phyloP scores from a whole-genome alignment of 1,140 invertebrate species.

The Vanessa atalanta region DNA sequence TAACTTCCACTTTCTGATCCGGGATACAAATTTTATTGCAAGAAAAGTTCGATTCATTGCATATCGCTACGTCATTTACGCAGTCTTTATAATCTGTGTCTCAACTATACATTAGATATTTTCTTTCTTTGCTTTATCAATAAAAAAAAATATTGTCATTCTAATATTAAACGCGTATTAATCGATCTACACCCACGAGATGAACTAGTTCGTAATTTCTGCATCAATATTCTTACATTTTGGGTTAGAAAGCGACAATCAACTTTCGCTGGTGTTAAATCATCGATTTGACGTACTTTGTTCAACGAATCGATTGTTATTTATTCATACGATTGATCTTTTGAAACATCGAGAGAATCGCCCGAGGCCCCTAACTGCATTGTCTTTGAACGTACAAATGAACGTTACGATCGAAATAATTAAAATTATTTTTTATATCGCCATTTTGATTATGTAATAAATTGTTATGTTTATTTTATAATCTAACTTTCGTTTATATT shows the following conservation, averaged over 20 bases:
- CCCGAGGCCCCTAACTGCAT: background rate
- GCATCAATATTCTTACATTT: slow-evolving; percentile 44
- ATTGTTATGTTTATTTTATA: slow-evolving; percentile 3
- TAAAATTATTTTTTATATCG: background rate
- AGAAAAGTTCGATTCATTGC: too few relatives aligned
- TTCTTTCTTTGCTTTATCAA: background rate
- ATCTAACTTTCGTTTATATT: slow-evolving; percentile 2
- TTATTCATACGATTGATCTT: slow-evolving; percentile 14
- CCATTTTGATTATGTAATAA: background rate
- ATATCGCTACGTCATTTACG: too few relatives aligned
- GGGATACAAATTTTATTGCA: too few relatives aligned
- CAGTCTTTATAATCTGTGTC: too few relatives aligned
- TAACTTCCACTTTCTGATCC: too few relatives aligned
- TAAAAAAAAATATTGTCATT: background rate
- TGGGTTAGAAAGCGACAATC: slow-evolving; percentile 54
- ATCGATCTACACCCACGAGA: slow-evolving; percentile 6
- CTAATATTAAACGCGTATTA: background rate
- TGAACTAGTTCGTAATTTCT: slow-evolving; percentile 17
- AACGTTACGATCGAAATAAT: background rate
- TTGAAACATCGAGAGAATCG: background rate
- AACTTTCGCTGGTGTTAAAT: slow-evolving; percentile 50
- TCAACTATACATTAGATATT: too few relatives aligned
- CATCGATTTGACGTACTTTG: slow-evolving; percentile 20
- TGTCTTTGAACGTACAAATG: background rate
- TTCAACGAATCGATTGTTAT: slow-evolving; percentile 28